Conservation (phyloP, 2,113 vertebrate genomes). For the Chiloscyllium plagiosum region DNA sequence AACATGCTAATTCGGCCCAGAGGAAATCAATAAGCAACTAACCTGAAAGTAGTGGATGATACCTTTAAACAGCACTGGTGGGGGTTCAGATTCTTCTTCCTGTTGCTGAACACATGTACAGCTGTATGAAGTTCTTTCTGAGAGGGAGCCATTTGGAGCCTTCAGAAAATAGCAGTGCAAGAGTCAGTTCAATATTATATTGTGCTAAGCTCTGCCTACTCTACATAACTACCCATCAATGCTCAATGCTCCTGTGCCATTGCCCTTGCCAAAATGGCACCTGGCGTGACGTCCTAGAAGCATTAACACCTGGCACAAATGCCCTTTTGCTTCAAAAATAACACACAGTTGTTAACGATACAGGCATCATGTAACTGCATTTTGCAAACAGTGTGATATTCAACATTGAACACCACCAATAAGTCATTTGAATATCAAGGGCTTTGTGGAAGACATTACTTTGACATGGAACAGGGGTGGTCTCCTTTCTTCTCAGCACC, state of each 20-base stretch:
- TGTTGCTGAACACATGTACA: background rate
- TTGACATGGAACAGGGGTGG: background rate
- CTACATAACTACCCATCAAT: background rate
- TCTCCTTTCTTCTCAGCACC: background rate
- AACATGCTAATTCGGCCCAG: background rate
- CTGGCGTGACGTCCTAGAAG: background rate
- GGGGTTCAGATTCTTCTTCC: background rate
- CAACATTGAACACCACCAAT: background rate
- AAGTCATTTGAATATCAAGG: constrained; percentile 6
- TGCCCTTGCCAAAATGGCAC: background rate
- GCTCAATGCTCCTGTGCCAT: background rate
- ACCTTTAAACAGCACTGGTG: background rate
- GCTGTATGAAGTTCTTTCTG: background rate
- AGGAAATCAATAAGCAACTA: background rate
- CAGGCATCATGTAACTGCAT: background rate
- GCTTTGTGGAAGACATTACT: background rate
- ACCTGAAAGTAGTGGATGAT: background rate
- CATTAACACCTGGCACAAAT: background rate
- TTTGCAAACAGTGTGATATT: background rate
- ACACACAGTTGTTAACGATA: background rate
- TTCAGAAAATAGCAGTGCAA: background rate
- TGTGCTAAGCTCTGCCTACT: background rate
- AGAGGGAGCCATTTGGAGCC: background rate
- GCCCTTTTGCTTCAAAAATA: background rate
- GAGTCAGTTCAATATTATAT: background rate